A percentile compares a stretch with the other conserved stretches of the same genome.
These are phyloP conservation scores for Aphelinus atriplicis DNA, from an alignment of 1,140 invertebrate genomes.

Conservation along the genomic window DNA sequence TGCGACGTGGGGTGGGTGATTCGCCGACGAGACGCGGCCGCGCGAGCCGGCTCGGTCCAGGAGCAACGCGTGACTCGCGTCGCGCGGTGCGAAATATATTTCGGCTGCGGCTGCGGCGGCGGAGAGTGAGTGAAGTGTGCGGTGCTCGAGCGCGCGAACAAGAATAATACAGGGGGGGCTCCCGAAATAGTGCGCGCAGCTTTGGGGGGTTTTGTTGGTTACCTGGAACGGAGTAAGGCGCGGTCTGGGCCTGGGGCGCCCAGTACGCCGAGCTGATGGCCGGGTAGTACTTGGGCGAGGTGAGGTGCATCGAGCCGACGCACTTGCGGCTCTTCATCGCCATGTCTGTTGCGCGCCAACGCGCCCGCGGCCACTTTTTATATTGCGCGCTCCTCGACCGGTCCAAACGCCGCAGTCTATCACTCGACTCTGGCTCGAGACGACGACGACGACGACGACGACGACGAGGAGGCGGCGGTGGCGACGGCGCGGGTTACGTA, in stretches of 20 bases:
- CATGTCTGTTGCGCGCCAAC: constrained; percentile 47
- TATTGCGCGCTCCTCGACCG: not conserved
- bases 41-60: no score
- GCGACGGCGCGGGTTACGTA: not conserved
- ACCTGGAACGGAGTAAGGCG: constrained; percentile 83
- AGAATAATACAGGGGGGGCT: no score
- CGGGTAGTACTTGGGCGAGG: constrained; percentile 69
- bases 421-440: not conserved
- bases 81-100: no score
- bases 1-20: no score
- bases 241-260: constrained; percentile 78
- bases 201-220: constrained; percentile 37
- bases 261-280: constrained; percentile 83
- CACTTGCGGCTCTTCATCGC: constrained; percentile 64
- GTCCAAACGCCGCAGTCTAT: no score
- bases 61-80: no score
- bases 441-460: constrained; percentile 12
- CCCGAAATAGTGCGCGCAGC: not conserved
- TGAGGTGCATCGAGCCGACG: constrained; percentile 51
- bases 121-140: not conserved
- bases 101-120: not conserved
- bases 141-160: not conserved
- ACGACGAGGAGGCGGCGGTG: not conserved
- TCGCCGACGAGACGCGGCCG: no score
- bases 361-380: constrained; percentile 10